These are phyloP conservation scores for Chloroclystis v-ata DNA, from an alignment of 2,888 invertebrate species.

Conservation along the genomic window DNA sequence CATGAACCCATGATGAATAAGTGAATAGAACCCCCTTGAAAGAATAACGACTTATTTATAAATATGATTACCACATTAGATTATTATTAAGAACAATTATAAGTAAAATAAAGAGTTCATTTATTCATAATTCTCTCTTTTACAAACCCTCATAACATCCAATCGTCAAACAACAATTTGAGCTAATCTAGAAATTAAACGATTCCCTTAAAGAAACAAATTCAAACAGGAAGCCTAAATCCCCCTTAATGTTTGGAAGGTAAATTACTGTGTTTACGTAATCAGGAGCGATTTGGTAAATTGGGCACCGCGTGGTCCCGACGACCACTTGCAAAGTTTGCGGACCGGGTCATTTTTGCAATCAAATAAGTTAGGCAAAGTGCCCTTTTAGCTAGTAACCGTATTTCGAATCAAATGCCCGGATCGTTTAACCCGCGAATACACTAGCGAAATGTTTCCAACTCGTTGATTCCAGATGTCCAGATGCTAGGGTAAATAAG, in stretches of 20 bases:
- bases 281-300: conserved; percentile 20
- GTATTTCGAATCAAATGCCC: conserved; percentile 16
- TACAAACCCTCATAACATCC: too few relatives aligned
- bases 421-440: neutral
- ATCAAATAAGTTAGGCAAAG: conserved; percentile 11
- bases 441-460: neutral
- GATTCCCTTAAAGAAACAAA: conserved; percentile 1
- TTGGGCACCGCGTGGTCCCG: conserved; percentile 19
- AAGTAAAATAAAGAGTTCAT: too few relatives aligned
- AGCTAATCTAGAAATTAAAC: too few relatives aligned
- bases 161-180: too few relatives aligned
- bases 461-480: neutral
- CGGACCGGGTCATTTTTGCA: conserved; percentile 16
- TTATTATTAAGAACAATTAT: too few relatives aligned
- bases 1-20: too few relatives aligned
- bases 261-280: conserved; percentile 22
- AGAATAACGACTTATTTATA: too few relatives aligned
- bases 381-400: conserved; percentile 4
- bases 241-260: conserved; percentile 9
- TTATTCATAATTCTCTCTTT: too few relatives aligned
- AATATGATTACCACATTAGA: too few relatives aligned
- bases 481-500: neutral
- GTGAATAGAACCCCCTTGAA: too few relatives aligned
- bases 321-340: conserved; percentile 18
- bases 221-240: conserved; percentile 5